A percentile compares a stretch with the other conserved stretches of the same genome.
These are phyloP conservation scores for Cyprinodon diabolis DNA, from an alignment of 2,797 vertebrate genomes.

Conservation along the genomic window DNA sequence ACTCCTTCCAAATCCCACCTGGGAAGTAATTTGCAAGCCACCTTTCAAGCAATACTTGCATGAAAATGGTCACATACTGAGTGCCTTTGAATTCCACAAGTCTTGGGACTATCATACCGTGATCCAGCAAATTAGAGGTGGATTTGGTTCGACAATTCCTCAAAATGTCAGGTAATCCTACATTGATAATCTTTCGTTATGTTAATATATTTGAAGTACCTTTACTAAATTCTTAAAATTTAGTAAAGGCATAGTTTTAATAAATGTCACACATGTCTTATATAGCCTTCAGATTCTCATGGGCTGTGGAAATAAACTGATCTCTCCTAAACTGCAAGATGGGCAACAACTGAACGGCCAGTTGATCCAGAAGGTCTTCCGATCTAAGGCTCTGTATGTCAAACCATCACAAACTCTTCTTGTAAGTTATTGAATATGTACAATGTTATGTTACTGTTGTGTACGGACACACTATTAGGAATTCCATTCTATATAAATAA, in stretches of 20 bases:
- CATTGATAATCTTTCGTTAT: not conserved
- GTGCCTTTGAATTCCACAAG: constrained; percentile 1
- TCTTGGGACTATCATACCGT: not conserved
- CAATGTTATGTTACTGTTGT: too few relatives aligned
- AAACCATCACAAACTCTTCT: constrained; percentile 3
- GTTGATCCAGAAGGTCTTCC: constrained; percentile 1
- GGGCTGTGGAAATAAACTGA: not conserved
- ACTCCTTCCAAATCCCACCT: not conserved
- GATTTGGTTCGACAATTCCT: not conserved
- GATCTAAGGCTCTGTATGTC: constrained; percentile 4
- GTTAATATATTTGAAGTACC: not conserved
- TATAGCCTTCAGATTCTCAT: constrained; percentile 1
- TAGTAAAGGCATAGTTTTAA: not conserved
- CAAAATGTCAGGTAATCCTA: not conserved
- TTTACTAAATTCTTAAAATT: not conserved
- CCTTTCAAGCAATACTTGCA: not conserved
- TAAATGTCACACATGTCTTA: not conserved
- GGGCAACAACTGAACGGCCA: not conserved
- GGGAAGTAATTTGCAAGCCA: constrained; percentile 7
- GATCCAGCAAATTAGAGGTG: not conserved
- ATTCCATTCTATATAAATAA: too few relatives aligned
- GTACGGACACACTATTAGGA: too few relatives aligned
- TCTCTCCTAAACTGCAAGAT: not conserved
- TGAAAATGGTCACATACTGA: constrained; percentile 1
- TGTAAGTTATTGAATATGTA: not conserved